Percentiles rank a stretch among this genome's conserved stretches.
phyloP scores from a whole-genome alignment of 2,888 invertebrate genomes.

The Mesodorylaimus sp. region DNA sequence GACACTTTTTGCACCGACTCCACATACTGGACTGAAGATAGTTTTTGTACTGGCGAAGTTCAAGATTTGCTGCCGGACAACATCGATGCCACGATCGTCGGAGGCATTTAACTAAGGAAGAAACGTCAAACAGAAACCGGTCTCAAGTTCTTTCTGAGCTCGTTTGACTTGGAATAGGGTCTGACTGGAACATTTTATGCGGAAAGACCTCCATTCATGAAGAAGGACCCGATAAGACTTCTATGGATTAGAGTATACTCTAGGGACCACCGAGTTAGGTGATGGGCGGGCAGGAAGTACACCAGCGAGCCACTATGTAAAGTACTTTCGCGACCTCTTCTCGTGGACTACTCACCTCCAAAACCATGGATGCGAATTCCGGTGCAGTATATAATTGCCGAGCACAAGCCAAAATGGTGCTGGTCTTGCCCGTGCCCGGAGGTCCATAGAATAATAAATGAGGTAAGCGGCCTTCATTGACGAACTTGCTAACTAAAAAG shows the following conservation, averaged over 20 bases:
- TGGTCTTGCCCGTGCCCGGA: constrained; percentile 94
- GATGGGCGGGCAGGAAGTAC: too few species aligned
- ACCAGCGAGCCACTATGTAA: too few species aligned
- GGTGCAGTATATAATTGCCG: constrained; percentile 67
- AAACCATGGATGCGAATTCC: constrained; percentile 79
- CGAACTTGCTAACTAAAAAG: constrained; percentile 41
- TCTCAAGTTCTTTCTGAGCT: too few species aligned
- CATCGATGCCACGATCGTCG: constrained; percentile 88
- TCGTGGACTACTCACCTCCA: constrained; percentile 32
- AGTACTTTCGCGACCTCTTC: too few species aligned
- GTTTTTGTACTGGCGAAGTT: constrained; percentile 76
- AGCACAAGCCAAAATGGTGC: constrained; percentile 87
- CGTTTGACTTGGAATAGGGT: too few species aligned
- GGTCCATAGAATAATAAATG: constrained; percentile 94
- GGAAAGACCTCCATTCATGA: too few species aligned
- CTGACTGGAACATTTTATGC: too few species aligned
- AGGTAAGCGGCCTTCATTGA: constrained; percentile 72
- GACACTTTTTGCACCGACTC: constrained; percentile 35
- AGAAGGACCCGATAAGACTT: too few species aligned
- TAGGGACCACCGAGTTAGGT: too few species aligned
- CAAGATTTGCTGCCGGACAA: constrained; percentile 76
- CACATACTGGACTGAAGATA: constrained; percentile 3
- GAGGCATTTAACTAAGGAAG: constrained; percentile 70
- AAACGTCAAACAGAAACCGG: not conserved
- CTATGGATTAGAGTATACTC: too few species aligned